Percentiles rank a stretch among this genome's conserved stretches.
Evolutionary conservation across 2,797 vertebrate species (phyloP).

Genomic region (Hydrolagus colliei): DNA sequence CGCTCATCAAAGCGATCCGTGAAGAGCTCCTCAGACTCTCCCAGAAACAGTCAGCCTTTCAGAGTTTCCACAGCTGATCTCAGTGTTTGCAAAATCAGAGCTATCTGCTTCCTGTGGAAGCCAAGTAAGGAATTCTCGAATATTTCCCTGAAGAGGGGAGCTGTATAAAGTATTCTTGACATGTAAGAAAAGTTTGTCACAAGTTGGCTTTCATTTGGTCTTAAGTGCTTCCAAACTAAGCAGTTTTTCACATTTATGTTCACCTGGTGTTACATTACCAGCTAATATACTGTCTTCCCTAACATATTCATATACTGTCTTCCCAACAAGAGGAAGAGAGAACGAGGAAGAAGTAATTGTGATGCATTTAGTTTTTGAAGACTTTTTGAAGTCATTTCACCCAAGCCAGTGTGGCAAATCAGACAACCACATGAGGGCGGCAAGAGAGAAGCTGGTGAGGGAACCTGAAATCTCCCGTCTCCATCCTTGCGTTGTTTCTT

Average conservation of each 20-base stretch:
- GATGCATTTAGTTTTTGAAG: not conserved
- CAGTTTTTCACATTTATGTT: not conserved
- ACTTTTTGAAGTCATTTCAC: not conserved
- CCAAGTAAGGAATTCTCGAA: conserved; percentile 34
- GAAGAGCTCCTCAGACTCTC: conserved; percentile 92
- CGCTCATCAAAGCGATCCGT: conserved; percentile 94
- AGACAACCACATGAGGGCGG: not conserved
- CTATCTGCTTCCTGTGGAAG: conserved; percentile 71
- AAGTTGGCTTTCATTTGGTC: not conserved
- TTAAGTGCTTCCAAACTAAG: conserved; percentile 7
- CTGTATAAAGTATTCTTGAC: not conserved
- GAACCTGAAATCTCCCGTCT: not conserved
- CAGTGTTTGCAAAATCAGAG: conserved; percentile 41
- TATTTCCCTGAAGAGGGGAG: conserved; percentile 4
- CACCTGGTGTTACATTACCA: not conserved
- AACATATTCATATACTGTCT: not conserved
- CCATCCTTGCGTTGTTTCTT: not conserved
- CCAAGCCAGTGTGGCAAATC: not conserved
- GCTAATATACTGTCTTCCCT: not conserved
- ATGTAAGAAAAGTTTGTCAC: conserved; percentile 7
- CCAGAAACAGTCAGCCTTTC: conserved; percentile 81
- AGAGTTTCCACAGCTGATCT: conserved; percentile 82
- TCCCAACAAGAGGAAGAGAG: not conserved
- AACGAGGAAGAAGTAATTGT: not conserved
- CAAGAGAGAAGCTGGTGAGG: not conserved